Conservation (phyloP, 2,113 vertebrate species). For the Canis aureus region DNA sequence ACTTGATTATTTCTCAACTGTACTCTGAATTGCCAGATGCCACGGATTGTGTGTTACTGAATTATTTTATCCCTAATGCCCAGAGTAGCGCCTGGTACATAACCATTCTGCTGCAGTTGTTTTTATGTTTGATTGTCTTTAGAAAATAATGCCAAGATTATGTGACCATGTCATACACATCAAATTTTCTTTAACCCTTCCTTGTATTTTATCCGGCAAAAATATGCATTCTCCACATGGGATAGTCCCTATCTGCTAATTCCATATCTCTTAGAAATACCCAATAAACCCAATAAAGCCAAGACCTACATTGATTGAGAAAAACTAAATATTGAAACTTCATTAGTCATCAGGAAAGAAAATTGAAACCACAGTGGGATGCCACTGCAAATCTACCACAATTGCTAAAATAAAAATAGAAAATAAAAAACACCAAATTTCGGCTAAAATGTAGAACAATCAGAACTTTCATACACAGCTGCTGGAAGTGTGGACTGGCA, state of each 20-base stretch:
- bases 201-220: neutral
- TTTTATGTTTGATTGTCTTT: neutral
- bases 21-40: neutral
- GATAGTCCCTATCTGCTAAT: neutral
- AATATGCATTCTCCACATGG: neutral
- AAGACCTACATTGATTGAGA: neutral
- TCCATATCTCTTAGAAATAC: neutral
- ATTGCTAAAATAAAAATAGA: neutral
- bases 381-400: neutral
- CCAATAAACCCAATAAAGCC: neutral
- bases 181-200: neutral
- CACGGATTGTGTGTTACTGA: neutral
- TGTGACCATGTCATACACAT: neutral
- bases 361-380: neutral
- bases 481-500: neutral
- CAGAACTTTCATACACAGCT: neutral
- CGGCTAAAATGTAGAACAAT: neutral
- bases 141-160: neutral
- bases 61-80: neutral
- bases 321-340: neutral
- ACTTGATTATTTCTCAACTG: neutral
- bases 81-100: neutral
- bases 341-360: conserved; percentile 8
- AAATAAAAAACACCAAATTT: neutral
- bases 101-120: neutral